Evolutionary conservation across 2,113 vertebrate species (phyloP).

Genomic region (Pica pica): DNA sequence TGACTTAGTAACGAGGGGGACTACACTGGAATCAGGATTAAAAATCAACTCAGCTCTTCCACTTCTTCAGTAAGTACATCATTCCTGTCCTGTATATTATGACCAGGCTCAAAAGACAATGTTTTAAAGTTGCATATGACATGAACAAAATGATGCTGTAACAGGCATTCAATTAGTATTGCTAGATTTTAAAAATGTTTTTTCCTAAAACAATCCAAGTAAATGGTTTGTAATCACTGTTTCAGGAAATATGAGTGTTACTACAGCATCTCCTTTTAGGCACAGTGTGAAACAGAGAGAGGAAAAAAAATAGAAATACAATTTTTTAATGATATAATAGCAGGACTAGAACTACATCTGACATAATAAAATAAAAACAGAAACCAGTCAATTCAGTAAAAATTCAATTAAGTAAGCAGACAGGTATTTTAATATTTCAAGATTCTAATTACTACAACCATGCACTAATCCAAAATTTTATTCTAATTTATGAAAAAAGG

Average conservation of each 20-base stretch:
- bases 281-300: neutral
- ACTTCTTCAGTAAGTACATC: neutral
- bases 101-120: neutral
- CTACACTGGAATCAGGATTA: constrained; percentile 1
- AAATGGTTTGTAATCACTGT: neutral
- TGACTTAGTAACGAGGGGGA: constrained; percentile 18
- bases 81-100: neutral
- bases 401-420: constrained; percentile 32
- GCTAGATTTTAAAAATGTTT: constrained; percentile 10
- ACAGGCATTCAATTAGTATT: constrained; percentile 17
- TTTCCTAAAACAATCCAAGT: neutral
- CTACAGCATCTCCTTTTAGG: neutral
- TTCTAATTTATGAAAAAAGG: constrained; percentile 15
- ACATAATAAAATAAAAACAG: constrained; percentile 45
- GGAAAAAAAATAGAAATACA: constrained; percentile 2
- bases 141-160: neutral
- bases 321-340: neutral
- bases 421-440: constrained; percentile 44
- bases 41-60: constrained; percentile 24
- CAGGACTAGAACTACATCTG: constrained; percentile 1
- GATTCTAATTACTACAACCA: constrained; percentile 15
- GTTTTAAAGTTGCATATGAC: neutral
- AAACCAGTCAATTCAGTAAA: constrained; percentile 46
- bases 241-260: constrained; percentile 14
- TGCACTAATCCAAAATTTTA: constrained; percentile 33